Base-by-base conservation (phyloP, 1,140 invertebrate genomes). In the Drosophila mauritiana region DNA sequence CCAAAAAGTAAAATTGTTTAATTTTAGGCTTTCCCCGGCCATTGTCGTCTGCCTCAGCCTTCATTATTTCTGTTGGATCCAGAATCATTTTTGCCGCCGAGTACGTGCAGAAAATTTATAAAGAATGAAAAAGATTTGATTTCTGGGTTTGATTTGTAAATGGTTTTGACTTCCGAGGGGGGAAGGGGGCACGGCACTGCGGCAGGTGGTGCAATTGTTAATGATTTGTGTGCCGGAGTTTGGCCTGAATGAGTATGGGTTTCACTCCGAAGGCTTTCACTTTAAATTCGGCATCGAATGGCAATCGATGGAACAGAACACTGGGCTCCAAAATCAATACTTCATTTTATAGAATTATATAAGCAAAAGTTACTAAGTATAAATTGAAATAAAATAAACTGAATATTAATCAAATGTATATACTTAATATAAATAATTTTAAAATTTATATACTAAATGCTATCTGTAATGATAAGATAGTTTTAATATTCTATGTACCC, bases 1-100 rank as follows among this genome's bases (percentile, higher is more conserved):
- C 55, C 54, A 79, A 89, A 86, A 83, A 80, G 45, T 61, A 64
- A 89, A 80, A 80, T 80, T 85, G 73, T 88, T 89, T 89, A 89
- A 89, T 89, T 88, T 88, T 84, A 80, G 76, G 76, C 83, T 79
- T 84, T 75, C 55, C 65, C 56, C 37, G 27, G 22, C 61, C 42
- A 58, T 57, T 72, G 76, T 64, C 36, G 76, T 64, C 36, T 64
- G 53, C 63, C 53, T 62, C 51, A 34, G 55, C 55, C 64, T 80
- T 80, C 72, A 84, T 80, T 80, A 84, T 53, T 65, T 49, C 65
- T 69, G n/a, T 10, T 43, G 48, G 64, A 55, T 69, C 67, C 69
- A 70, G 67, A 70, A 70, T 55, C 55, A 68, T 70, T 85, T 64
- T 78, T 57, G 42, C 40, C 31, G 49, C 43, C 48, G 31, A 15